These are phyloP conservation scores for Rana temporaria DNA, from an alignment of 2,113 vertebrate species.

Conservation along the genomic window DNA sequence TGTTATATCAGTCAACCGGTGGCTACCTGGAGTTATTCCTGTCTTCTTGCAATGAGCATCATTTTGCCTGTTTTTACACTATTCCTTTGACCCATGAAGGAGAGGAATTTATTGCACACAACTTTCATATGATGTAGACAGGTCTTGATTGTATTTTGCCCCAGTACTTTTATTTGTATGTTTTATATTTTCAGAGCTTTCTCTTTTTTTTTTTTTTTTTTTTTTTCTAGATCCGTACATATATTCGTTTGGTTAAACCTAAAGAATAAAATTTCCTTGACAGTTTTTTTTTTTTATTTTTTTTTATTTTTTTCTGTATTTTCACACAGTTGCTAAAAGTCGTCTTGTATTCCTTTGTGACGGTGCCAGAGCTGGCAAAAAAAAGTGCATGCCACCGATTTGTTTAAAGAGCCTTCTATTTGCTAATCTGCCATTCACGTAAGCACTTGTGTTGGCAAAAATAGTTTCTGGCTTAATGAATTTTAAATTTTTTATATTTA, in stretches of 20 bases:
- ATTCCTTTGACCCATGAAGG: conserved; percentile 51
- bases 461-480: background rate
- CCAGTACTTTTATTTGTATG: conserved; percentile 1
- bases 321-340: background rate
- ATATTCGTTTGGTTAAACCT: conserved; percentile 16
- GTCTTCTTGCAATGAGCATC: conserved; percentile 14
- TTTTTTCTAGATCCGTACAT: background rate
- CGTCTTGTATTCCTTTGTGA: background rate
- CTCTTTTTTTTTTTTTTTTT: too few species aligned
- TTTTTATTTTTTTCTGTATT: too few species aligned
- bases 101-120: conserved; percentile 20
- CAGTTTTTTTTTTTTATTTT: background rate
- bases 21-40: conserved; percentile 33
- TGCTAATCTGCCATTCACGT: too few species aligned
- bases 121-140: conserved; percentile 41
- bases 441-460: too few species aligned
- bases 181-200: background rate
- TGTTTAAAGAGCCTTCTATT: too few species aligned
- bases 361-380: background rate
- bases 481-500: too few species aligned
- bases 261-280: background rate
- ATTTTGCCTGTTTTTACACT: conserved; percentile 12
- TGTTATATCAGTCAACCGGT: conserved; percentile 26
- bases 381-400: background rate
- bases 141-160: conserved; percentile 40